Conservation (phyloP, 2,888 invertebrate species). For the Erebia epiphron region DNA sequence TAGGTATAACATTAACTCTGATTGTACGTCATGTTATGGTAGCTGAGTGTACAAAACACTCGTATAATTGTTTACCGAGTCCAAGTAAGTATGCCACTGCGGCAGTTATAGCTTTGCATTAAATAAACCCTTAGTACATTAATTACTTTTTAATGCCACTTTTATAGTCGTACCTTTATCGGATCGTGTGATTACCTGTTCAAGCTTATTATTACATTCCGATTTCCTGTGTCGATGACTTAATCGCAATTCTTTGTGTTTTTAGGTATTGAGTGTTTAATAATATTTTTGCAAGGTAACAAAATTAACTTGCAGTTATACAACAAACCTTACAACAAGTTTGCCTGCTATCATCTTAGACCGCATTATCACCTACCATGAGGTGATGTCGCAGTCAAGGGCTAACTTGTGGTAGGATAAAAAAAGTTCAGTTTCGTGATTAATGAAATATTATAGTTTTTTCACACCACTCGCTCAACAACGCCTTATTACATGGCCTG, state of each 20-base stretch:
- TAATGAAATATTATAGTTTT: no score
- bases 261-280: slow-evolving; percentile 5
- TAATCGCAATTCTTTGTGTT: slow-evolving; percentile 48
- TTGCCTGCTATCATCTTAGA: no score
- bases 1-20: background rate
- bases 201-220: slow-evolving; percentile 64
- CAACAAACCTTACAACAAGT: no score
- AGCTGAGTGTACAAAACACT: slow-evolving; percentile 62
- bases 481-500: no score
- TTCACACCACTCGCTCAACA: no score
- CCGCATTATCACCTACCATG: no score
- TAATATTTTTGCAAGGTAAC: background rate
- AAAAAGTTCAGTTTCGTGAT: no score
- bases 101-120: slow-evolving; percentile 56
- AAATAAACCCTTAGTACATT: slow-evolving; percentile 73
- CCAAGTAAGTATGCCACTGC: slow-evolving; percentile 19
- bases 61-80: slow-evolving; percentile 68
- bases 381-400: no score
- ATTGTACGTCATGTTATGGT: slow-evolving; percentile 12
- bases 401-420: no score
- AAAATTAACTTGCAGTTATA: no score
- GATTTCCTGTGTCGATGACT: slow-evolving; percentile 65
- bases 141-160: slow-evolving; percentile 75
- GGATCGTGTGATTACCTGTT: slow-evolving; percentile 71
- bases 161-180: slow-evolving; percentile 73